These are phyloP conservation scores for Heteromurus nitidus DNA, from an alignment of 2,888 invertebrate species.

Conservation along the genomic window DNA sequence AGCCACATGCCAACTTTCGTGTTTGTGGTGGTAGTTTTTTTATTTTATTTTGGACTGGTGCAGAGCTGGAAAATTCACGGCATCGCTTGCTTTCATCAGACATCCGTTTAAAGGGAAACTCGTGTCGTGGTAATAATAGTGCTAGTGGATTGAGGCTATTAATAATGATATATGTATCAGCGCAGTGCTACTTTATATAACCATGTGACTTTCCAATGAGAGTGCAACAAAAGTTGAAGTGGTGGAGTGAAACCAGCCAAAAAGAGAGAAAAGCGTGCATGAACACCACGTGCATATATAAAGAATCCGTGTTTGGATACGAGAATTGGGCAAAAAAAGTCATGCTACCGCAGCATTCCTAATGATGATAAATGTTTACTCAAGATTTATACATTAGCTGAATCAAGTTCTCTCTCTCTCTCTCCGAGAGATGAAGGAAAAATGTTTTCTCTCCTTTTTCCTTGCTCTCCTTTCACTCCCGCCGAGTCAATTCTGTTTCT, in stretches of 20 bases:
- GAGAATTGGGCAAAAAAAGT: too few relatives aligned
- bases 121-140: constrained; percentile 22
- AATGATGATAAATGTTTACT: constrained; percentile 64
- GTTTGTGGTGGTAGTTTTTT: neutral
- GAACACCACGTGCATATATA: too few relatives aligned
- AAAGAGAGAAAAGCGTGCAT: too few relatives aligned
- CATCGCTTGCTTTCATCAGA: neutral
- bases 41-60: neutral
- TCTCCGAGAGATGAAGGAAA: neutral
- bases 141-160: constrained; percentile 30
- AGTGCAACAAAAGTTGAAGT: neutral
- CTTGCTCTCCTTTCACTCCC: neutral
- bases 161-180: constrained; percentile 39
- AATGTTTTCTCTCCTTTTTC: constrained; percentile 21
- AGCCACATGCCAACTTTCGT: neutral
- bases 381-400: constrained; percentile 51
- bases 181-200: constrained; percentile 22
- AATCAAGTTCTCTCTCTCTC: constrained; percentile 46
- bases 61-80: constrained; percentile 7
- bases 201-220: constrained; percentile 7
- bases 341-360: constrained; percentile 45
- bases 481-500: too few relatives aligned
- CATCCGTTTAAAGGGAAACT: constrained; percentile 44
- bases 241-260: neutral
- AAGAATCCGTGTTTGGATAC: too few relatives aligned